Base-by-base conservation (phyloP, 2,113 vertebrate species). In the Dromiciops gliroides region DNA sequence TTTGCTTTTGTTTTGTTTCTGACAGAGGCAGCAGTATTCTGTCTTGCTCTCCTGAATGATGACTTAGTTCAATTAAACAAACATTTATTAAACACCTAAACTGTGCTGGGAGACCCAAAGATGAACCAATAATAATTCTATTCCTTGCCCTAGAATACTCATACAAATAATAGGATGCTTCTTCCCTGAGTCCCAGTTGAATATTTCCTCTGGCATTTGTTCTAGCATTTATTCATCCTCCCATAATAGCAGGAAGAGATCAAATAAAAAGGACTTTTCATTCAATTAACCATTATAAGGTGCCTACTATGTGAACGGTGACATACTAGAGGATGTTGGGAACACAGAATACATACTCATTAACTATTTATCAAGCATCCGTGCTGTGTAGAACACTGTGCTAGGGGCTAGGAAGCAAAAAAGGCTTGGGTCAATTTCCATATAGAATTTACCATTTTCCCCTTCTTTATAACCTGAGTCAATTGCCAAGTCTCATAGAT, bases 21-120 rank as follows among this genome's bases (percentile, higher is more conserved):
- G 3, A 0, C 0, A 16, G 24, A 90, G 6, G 48, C 25, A 7
- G 2, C 89, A 52, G n/a, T 8, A 11, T 83, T n/a, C 60, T 44
- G 6, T 44, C 44, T 22, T 44, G 7, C n/a, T 22, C 16, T 44
- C 67, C n/a, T 83, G n/a, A 44, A 44, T 83, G 37, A 22, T 83
- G n/a, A 83, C 67, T 44, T 44, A 56, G 8, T 10, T 56, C 53
- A 44, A 83, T 8, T 44, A 23, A 83, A 23, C 67, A 22, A 44
- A 5, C 10, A 44, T 83, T 44, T 44, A 44, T 23, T 44, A 7
- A 44, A n/a, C 67, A 44, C n/a, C n/a, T 22, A 83, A 22, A 83
- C n/a, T 44, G 19, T 83, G n/a, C n/a, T 83, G 19, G 67, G 37
- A n/a, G 37, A 83, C 1, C 19, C 67, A 83, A 44, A 44, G 67